Percentiles rank a stretch among this genome's conserved stretches.
Conservation (phyloP, 1,140 invertebrate species). For the Thaumatotibia leucotreta region DNA sequence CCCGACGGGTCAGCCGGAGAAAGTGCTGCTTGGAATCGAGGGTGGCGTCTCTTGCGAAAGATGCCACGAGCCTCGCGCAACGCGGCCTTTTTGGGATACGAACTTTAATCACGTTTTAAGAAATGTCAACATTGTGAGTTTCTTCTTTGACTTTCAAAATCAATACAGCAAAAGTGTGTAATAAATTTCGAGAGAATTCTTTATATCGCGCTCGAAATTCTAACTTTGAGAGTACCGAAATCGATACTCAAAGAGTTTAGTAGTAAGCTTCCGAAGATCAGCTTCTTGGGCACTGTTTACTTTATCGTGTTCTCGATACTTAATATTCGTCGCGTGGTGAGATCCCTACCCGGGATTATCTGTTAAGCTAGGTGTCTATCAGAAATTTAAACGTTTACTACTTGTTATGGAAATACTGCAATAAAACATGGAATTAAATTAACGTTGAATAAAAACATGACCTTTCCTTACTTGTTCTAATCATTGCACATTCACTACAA, state of each 20-base stretch:
- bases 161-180: too few species aligned
- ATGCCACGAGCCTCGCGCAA: neutral
- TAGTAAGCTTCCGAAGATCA: constrained; percentile 54
- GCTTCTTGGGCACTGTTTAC: constrained; percentile 39
- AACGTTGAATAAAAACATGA: neutral
- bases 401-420: neutral
- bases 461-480: neutral
- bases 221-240: constrained; percentile 39
- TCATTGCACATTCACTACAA: neutral
- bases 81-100: constrained; percentile 22
- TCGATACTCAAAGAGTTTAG: constrained; percentile 50
- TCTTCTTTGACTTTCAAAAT: neutral
- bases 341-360: constrained; percentile 22
- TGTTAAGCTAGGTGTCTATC: constrained; percentile 20
- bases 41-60: constrained; percentile 53
- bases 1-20: constrained; percentile 49
- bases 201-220: constrained; percentile 35
- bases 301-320: constrained; percentile 46
- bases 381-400: neutral
- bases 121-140: constrained; percentile 18
- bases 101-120: constrained; percentile 17
- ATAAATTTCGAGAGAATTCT: constrained; percentile 12
- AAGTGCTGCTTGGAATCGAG: constrained; percentile 46
- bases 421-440: neutral
- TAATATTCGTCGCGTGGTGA: constrained; percentile 33